Evolutionary conservation across 2,113 vertebrate genomes (phyloP), one percentile per base, ranked within the genome.

Genomic region (Casuarius casuarius): DNA sequence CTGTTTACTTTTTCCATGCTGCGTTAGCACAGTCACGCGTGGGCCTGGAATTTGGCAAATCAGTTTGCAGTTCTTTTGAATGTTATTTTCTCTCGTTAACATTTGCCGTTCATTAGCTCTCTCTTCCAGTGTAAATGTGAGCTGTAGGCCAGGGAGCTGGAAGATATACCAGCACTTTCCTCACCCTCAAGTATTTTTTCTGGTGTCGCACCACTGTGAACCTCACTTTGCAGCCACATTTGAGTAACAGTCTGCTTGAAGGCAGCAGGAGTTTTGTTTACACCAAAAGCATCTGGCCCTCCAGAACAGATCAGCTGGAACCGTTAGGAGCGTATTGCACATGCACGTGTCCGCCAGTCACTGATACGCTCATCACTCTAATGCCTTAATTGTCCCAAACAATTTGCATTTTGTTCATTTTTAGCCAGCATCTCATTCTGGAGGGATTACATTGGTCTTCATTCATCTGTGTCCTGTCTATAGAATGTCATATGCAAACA

Each of bases 351-450:
- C 73, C 4, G 0, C 91, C 1, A 0, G 35, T 70, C 1, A 0
- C 86, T 89, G 76, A 26, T 81, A 62, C 61, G 26, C 80, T 95
- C 77, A 20, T 82, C 44, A 15, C 74, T 58, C 72, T 73, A 26
- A 46, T 48, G 68, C 81, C 81, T 10, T 67, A 28, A 74, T 68
- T 70, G 87, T 84, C 74, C 84, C 72, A n/a, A 73, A 2, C 71
- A 91, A 87, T 89, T 93, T 9, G 0, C 23, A 38, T 54, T 72
- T 89, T 96, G 82, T 87, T 89, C 25, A 1, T 59, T 95, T 85
- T 54, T 44, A 84, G 65, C 86, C 80, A 87, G 48, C 14, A 35
- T 70, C 89, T 94, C 95, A 91, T 96, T 97, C 92, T 89, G 67
- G 22, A 92, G 62, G 76, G 80, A 73, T 95, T 92, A 92, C 89